Base-by-base conservation (phyloP, 2,113 vertebrate species). In the Corvus hawaiiensis region DNA sequence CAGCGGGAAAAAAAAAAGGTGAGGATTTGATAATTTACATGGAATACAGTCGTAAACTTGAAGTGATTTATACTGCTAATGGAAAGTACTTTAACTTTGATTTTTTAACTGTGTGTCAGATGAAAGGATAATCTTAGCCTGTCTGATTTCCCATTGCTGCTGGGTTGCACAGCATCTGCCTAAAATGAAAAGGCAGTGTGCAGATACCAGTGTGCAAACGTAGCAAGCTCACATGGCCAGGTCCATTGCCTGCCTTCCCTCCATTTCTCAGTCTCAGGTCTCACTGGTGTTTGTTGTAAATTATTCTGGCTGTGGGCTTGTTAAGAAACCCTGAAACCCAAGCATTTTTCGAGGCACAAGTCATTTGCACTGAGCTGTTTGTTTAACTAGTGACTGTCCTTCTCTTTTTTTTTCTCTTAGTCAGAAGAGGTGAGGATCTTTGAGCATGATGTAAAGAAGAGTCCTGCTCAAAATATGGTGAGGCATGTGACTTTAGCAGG, bases 211-310 rank as follows among this genome's bases (percentile, higher is more conserved):
- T 17, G 33, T 74, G 76, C 71, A 90, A 35, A 74, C 12, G 43
- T 87, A 92, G 33, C 33, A 26, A 81, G 77, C 59, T 90, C 10
- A 1, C 0, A 1, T 93, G 93, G 84, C 92, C 58, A 24, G 55
- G 59, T 84, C 30, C 23, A 1, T 90, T 95, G 55, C 54, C 75
- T 96, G 93, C 79, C 75, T 97, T 96, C 75, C 71, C 72, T 94
- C 76, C 49, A 28, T 7, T 84, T 67, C 88, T 97, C 28, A 9
- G 23, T 33, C 87, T 91, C 22, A 7, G 61, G 44, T 79, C 68
- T 87, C 11, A 6, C 49, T 89, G 89, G 81, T 46, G 30, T 54
- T 87, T n/a, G 6, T 81, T 84, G 80, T 76, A 68, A 67, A 56
- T 95, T 88, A 55, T 79, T 37, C 59, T 94, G 80, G 41, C 77